phyloP scores from a whole-genome alignment of 2,888 invertebrate species.

The Sphecodes monilicornis region DNA sequence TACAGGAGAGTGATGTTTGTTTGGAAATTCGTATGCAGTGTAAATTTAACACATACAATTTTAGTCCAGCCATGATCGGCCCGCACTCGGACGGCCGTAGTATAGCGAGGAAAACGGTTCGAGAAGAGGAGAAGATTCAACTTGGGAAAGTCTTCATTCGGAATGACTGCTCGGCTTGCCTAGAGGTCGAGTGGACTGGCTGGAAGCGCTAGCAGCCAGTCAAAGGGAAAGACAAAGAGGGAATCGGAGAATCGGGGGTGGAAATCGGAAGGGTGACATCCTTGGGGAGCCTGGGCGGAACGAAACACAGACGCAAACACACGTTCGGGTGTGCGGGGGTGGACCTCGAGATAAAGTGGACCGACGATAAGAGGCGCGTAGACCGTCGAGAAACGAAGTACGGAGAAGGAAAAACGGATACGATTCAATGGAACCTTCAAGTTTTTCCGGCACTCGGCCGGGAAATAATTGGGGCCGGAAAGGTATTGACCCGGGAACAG shows the following conservation, averaged over 20 bases:
- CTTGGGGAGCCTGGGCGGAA: constrained; percentile 60
- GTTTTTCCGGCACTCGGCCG: constrained; percentile 65
- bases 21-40: not conserved
- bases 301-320: constrained; percentile 58
- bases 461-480: constrained; percentile 70
- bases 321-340: constrained; percentile 14
- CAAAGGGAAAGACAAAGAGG: constrained; percentile 10
- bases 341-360: constrained; percentile 6
- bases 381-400: constrained; percentile 13
- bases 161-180: constrained; percentile 59
- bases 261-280: constrained; percentile 55
- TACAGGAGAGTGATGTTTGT: too few relatives aligned
- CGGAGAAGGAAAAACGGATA: constrained; percentile 51
- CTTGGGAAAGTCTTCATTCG: constrained; percentile 62
- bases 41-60: not conserved
- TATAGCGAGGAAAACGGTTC: constrained; percentile 27
- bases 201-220: constrained; percentile 47
- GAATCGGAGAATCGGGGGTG: constrained; percentile 12
- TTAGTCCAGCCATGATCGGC: not conserved
- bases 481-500: constrained; percentile 62
- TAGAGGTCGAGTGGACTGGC: constrained; percentile 50
- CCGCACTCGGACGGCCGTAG: not conserved
- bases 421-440: constrained; percentile 69
- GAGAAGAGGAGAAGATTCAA: constrained; percentile 55
- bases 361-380: constrained; percentile 49